Percentiles rank a stretch among this genome's conserved stretches.
Conservation (phyloP, 2,888 invertebrate species). For the Limnephilus rhombicus region DNA sequence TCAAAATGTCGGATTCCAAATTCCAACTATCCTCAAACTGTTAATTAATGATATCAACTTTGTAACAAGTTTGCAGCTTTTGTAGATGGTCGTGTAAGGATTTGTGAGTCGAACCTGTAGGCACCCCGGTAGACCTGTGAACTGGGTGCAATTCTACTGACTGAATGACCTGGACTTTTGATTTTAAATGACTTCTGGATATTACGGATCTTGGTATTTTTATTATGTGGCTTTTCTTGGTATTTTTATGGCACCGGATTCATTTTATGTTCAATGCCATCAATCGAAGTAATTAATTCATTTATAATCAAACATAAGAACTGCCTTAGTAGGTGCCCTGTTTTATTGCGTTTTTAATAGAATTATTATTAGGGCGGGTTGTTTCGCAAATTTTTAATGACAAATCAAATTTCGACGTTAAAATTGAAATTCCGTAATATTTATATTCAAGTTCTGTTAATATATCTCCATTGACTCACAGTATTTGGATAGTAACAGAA, state of each 20-base stretch:
- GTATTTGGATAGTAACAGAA: too few relatives aligned
- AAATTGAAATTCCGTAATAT: too few relatives aligned
- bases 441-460: too few relatives aligned
- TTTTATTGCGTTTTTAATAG: too few relatives aligned
- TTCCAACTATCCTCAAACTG: background rate
- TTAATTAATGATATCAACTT: background rate
- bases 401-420: too few relatives aligned
- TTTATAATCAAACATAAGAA: too few relatives aligned
- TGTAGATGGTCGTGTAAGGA: background rate
- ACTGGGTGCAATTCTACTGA: constrained; percentile 20
- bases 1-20: constrained; percentile 2
- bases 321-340: too few relatives aligned
- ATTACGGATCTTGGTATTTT: background rate
- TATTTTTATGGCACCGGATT: background rate
- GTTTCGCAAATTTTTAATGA: too few relatives aligned
- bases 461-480: too few relatives aligned
- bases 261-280: background rate
- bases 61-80: background rate
- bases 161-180: constrained; percentile 24
- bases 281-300: background rate
- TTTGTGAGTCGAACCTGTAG: background rate
- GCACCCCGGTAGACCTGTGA: background rate
- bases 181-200: background rate
- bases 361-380: too few relatives aligned
- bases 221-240: background rate